Evolutionary conservation across 2,888 invertebrate species (phyloP).

Genomic region (Antheraea yamamai): DNA sequence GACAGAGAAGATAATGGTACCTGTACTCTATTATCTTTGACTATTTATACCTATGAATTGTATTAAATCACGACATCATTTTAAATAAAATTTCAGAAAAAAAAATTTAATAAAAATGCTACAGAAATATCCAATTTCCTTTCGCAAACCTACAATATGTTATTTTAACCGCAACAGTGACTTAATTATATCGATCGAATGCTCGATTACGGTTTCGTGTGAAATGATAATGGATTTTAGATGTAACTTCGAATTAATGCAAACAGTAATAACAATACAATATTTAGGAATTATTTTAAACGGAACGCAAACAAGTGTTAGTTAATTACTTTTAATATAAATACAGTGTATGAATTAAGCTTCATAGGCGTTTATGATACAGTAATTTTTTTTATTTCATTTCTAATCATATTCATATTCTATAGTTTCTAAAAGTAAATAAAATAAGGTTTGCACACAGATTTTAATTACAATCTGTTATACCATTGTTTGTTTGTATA

Average conservation of each 20-base stretch:
- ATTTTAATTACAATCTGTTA: no score
- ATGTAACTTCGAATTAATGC: not conserved
- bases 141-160: not conserved
- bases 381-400: no score
- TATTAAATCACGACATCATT: no score
- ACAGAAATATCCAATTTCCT: not conserved
- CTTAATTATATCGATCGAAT: not conserved
- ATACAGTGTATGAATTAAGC: not conserved
- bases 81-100: no score
- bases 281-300: not conserved
- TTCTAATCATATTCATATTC: no score
- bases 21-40: no score
- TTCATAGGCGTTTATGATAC: not conserved
- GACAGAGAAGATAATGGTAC: no score
- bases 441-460: no score
- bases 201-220: not conserved
- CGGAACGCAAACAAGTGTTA: not conserved
- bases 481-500: no score
- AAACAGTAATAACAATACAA: not conserved
- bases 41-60: no score
- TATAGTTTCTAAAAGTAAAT: no score
- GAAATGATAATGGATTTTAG: conserved; percentile 4
- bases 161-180: not conserved
- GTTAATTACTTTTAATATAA: not conserved
- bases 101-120: not conserved